Base-by-base conservation (phyloP, 2,888 invertebrate species). In the Nymphalis polychloros region DNA sequence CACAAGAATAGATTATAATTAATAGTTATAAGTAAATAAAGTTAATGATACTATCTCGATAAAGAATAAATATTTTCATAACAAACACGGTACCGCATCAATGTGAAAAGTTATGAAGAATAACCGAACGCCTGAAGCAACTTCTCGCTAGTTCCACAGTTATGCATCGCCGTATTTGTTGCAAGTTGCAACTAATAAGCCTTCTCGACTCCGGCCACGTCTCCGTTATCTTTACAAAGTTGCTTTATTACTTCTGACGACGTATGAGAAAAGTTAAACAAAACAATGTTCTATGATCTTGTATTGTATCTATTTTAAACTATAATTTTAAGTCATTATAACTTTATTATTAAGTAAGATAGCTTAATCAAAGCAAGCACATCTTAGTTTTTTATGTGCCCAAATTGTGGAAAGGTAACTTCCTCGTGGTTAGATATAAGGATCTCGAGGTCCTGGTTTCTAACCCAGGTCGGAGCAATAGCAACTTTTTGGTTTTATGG, bases 191-290 rank as follows among this genome's bases (percentile, higher is more conserved):
- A 64, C 52, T 68, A 68, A 68, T 68, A 68, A 60, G 68, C 47
- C 59, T 57, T 59, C 59, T 59, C 47, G 53, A 50, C 63, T 53
- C 8, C 59, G 59, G 57, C 59, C 47, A 50, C 55, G 49, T 64
- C 63, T 64, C 52, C n/a, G 64, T 59, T 68, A 52, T 63, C 59
- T 63, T 59, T 53, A 35, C 63, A 53, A 68, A 64, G 52, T 68
- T 68, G 53, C 47, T 64, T 64, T 68, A 63, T 68, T 68, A 59
- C 68, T 63, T 67, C 53, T 50, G n/a, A 35, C 63, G 52, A 68
- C 59, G 63, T 23, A 41, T 48, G 47, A 64, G 57, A 47, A 35
- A 59, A 59, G 50, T 67, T 50, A n/a, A 50, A 31, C 46, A 20
- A 57, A 62, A 62, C 62, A 41, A 23, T 50, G 23, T 50, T 13